These are phyloP conservation scores for Penelope pileata DNA, from an alignment of 2,113 vertebrate genomes.

Conservation along the genomic window DNA sequence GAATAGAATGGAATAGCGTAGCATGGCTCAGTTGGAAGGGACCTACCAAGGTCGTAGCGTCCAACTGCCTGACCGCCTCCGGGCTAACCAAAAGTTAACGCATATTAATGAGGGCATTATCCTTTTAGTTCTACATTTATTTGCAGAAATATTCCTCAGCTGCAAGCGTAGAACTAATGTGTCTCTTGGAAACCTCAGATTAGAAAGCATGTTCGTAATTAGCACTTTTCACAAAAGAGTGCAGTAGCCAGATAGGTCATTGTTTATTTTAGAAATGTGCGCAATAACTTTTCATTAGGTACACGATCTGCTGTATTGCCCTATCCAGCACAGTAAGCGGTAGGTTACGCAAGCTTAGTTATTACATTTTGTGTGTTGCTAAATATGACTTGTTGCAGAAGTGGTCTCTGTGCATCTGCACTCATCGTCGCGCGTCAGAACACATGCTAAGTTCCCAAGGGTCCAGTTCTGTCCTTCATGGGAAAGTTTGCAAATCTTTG, in stretches of 20 bases:
- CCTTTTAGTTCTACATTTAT: neutral
- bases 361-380: neutral
- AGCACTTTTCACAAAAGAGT: neutral
- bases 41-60: neutral
- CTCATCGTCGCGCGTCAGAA: conserved; percentile 22
- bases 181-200: neutral
- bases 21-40: neutral
- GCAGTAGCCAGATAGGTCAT: conserved; percentile 1
- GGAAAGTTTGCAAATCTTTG: neutral
- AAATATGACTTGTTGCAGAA: neutral
- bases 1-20: neutral
- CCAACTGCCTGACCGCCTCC: neutral
- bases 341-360: neutral
- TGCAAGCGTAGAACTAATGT: neutral
- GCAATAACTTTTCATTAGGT: neutral
- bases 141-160: neutral
- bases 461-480: conserved; percentile 1
- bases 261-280: neutral
- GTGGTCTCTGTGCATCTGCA: neutral
- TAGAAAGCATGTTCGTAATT: neutral
- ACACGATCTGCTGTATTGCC: neutral
- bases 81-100: neutral
- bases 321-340: neutral
- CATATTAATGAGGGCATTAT: neutral
- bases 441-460: neutral